A percentile compares a stretch with the other conserved stretches of the same genome.
phyloP scores from a whole-genome alignment of 2,113 vertebrate species.

The Rhea pennata region DNA sequence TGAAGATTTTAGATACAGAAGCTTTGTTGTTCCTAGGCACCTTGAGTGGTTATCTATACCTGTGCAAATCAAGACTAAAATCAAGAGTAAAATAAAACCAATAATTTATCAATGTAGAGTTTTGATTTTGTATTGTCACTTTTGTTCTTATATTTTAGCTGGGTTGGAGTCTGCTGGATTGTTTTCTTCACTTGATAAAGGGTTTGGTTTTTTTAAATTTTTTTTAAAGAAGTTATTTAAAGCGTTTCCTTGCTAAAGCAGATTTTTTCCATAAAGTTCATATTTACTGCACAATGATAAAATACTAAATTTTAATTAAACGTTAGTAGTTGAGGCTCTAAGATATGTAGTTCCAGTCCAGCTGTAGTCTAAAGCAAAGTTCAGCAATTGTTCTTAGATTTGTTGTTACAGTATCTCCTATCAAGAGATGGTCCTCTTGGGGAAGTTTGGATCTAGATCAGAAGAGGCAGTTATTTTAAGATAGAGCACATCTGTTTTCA shows the following conservation, averaged over 20 bases:
- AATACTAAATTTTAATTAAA: background rate
- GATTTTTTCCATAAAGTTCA: background rate
- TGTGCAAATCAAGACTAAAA: background rate
- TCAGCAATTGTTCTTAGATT: background rate
- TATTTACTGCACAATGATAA: background rate
- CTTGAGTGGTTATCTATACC: background rate
- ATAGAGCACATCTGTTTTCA: background rate
- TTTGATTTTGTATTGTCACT: background rate
- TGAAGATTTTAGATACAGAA: background rate
- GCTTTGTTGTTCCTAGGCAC: background rate
- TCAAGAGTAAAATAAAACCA: background rate
- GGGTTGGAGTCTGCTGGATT: background rate
- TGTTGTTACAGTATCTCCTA: background rate
- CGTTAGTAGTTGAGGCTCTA: background rate
- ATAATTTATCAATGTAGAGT: accelerated
- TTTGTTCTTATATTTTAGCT: background rate
- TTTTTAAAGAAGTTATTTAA: background rate
- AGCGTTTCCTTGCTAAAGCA: background rate
- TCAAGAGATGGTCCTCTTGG: background rate
- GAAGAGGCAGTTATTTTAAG: background rate
- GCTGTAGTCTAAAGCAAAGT: background rate
- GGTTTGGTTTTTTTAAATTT: background rate
- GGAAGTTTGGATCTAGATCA: background rate
- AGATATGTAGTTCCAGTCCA: background rate
- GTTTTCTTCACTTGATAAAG: background rate